Percentiles rank a stretch among this genome's conserved stretches.
Evolutionary conservation across 1,140 invertebrate genomes (phyloP).

Genomic region (Limonius californicus): DNA sequence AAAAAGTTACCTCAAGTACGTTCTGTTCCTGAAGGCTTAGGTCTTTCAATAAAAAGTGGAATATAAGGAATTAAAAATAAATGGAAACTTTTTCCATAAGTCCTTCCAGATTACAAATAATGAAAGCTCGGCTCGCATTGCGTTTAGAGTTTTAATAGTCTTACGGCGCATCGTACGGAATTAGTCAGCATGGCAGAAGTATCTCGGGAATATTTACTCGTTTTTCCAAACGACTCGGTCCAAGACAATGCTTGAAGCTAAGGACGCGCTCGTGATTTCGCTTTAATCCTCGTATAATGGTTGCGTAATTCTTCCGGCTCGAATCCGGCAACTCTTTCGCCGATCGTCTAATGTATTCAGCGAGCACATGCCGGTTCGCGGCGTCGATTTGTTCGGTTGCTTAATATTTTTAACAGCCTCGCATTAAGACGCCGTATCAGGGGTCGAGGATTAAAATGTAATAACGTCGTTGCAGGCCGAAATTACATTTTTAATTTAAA

Average conservation of each 20-base stretch:
- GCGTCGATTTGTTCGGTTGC: slow-evolving; percentile 43
- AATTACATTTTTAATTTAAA: slow-evolving; percentile 66
- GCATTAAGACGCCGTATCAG: slow-evolving; percentile 40
- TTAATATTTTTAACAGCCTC: slow-evolving; percentile 45
- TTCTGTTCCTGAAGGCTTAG: slow-evolving; percentile 12
- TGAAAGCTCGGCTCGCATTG: slow-evolving; percentile 42
- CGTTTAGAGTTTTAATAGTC: slow-evolving; percentile 46
- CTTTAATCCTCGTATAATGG: slow-evolving; percentile 48
- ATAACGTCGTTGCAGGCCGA: slow-evolving; percentile 47
- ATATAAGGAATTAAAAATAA: slow-evolving; percentile 47
- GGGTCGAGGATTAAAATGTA: slow-evolving; percentile 48
- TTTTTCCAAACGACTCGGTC: slow-evolving; percentile 48
- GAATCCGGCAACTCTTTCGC: slow-evolving; percentile 34
- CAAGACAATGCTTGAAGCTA: slow-evolving; percentile 42
- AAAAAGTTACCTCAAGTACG: slow-evolving; percentile 8
- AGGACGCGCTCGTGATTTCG: slow-evolving; percentile 44
- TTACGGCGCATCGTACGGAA: slow-evolving; percentile 43
- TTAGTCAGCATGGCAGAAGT: slow-evolving; percentile 41
- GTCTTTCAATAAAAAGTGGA: slow-evolving; percentile 45
- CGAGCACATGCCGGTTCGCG: slow-evolving; percentile 25
- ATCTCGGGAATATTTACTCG: slow-evolving; percentile 46
- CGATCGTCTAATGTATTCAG: slow-evolving; percentile 38
- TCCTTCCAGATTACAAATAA: slow-evolving; percentile 45
- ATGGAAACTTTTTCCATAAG: slow-evolving; percentile 46
- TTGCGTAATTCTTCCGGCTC: slow-evolving; percentile 43